phyloP scores from a whole-genome alignment of 2,113 vertebrate species.

The Drymodes brunneopygia region DNA sequence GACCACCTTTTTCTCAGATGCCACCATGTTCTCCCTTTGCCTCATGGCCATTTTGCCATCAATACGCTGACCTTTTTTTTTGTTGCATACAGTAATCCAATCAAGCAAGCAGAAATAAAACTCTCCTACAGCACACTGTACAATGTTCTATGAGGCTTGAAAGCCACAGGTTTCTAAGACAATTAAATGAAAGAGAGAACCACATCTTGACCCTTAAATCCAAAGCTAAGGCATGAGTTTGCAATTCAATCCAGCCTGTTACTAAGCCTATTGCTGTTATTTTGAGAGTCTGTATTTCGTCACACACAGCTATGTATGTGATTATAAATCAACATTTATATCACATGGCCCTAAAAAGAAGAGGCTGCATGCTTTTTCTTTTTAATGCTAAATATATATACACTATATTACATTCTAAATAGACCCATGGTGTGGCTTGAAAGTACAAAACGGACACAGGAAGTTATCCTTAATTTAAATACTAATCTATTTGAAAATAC shows the following conservation, averaged over 20 bases:
- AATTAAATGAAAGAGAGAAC: conserved; percentile 49
- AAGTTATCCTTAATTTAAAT: background rate
- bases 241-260: background rate
- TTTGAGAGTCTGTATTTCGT: conserved; percentile 3
- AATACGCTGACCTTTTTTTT: background rate
- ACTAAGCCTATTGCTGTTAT: background rate
- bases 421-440: background rate
- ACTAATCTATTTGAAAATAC: background rate
- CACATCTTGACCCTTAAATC: background rate
- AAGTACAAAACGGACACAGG: background rate
- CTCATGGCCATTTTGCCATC: background rate
- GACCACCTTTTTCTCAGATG: background rate
- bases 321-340: background rate
- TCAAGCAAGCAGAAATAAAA: conserved; percentile 38
- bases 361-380: background rate
- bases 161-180: conserved; percentile 38
- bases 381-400: background rate
- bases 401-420: background rate
- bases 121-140: background rate
- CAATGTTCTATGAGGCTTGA: background rate
- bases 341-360: background rate
- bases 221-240: background rate
- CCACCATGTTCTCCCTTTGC: background rate
- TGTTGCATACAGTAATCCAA: conserved; percentile 10
- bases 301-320: background rate